Conservation (phyloP, 2,113 vertebrate species). For the Arenaria interpres region DNA sequence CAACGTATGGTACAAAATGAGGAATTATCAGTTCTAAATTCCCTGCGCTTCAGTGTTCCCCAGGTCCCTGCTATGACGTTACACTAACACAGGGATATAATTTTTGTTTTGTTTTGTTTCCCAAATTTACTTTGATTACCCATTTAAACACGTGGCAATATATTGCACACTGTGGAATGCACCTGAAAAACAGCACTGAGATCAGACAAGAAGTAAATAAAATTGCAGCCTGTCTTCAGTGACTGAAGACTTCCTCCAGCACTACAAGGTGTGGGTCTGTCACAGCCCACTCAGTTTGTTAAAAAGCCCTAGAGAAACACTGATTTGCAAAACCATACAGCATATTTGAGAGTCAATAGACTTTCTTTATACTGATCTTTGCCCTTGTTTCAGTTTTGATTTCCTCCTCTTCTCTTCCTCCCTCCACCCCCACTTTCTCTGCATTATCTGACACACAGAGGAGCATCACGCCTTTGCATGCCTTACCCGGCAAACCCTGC, state of each 20-base stretch:
- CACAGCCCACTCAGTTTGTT: background rate
- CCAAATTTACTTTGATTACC: background rate
- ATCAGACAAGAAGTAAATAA: background rate
- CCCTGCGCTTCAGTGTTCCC: background rate
- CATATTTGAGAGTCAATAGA: background rate
- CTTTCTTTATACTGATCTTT: background rate
- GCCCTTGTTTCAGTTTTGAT: background rate
- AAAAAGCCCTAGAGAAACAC: background rate
- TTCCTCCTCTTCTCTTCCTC: background rate
- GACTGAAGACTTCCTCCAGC: background rate
- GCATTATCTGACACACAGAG: background rate
- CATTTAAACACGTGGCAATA: background rate
- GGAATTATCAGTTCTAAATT: background rate
- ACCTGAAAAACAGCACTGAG: background rate
- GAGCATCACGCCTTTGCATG: fast-evolving
- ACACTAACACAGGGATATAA: background rate
- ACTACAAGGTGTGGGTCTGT: background rate
- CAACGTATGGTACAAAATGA: background rate
- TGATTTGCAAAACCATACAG: background rate
- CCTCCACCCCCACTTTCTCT: background rate
- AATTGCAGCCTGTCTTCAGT: background rate
- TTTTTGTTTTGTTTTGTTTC: background rate
- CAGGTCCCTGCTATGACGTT: background rate
- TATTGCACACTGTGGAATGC: background rate
- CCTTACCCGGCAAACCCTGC: background rate